A percentile compares a stretch with the other conserved stretches of the same genome.
These are phyloP conservation scores for Hedychridium roseum DNA, from an alignment of 2,888 invertebrate genomes.

Conservation along the genomic window DNA sequence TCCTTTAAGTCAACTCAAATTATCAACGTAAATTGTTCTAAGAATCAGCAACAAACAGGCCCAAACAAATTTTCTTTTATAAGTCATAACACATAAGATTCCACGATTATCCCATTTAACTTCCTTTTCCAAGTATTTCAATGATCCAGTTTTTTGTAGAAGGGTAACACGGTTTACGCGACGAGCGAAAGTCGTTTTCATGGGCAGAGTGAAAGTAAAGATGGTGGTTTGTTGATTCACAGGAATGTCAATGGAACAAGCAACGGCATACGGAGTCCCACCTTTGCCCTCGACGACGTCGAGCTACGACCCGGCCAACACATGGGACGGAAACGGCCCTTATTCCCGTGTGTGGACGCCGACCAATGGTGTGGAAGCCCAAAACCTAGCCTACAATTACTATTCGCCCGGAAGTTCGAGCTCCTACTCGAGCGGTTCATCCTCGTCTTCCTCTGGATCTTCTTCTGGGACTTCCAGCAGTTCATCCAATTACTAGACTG, in stretches of 20 bases:
- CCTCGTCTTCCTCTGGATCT: conserved; percentile 68
- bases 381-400: conserved; percentile 63
- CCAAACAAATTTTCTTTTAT: no score
- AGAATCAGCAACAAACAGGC: no score
- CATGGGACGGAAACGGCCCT: conserved; percentile 79
- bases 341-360: conserved; percentile 81
- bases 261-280: conserved; percentile 76
- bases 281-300: conserved; percentile 68
- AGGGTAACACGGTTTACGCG: no score
- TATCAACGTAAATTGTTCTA: no score
- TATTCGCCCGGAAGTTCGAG: conserved; percentile 72
- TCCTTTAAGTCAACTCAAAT: no score
- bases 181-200: not conserved
- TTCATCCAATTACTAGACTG: conserved; percentile 48
- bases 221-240: conserved; percentile 22
- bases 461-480: conserved; percentile 61
- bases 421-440: conserved; percentile 76
- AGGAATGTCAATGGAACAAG: conserved; percentile 77
- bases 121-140: no score
- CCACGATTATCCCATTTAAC: no score
- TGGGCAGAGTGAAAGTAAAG: not conserved
- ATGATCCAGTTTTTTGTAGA: no score
- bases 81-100: no score
- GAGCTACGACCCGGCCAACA: conserved; percentile 71
- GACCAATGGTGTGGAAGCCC: conserved; percentile 53